Percentiles rank a stretch among this genome's conserved stretches.
phyloP scores from a whole-genome alignment of 2,888 invertebrate species.

The Microdon myrmicae region DNA sequence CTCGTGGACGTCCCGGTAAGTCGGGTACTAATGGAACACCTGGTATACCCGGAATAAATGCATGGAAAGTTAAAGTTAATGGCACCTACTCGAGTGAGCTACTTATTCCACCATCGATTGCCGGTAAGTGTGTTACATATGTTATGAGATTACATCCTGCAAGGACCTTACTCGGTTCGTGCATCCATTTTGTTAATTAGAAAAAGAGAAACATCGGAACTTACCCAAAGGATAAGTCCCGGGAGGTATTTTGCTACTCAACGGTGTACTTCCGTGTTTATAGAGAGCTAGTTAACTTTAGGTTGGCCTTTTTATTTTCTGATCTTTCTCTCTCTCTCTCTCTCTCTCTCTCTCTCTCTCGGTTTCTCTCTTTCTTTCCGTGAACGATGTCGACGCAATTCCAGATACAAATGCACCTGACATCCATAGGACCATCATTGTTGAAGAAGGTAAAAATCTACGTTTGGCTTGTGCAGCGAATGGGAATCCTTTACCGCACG shows the following conservation, averaged over 20 bases:
- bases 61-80: constrained; percentile 75
- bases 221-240: constrained; percentile 18
- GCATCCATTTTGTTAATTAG: constrained; percentile 46
- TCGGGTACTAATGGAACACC: constrained; percentile 79
- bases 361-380: not conserved
- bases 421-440: constrained; percentile 72
- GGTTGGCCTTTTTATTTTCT: constrained; percentile 1
- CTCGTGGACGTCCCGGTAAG: constrained; percentile 78
- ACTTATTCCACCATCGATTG: constrained; percentile 87
- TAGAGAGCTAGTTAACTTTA: constrained; percentile 23
- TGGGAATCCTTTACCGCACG: constrained; percentile 80
- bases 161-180: constrained; percentile 5
- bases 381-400: not conserved
- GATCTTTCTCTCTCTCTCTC: constrained; percentile 1
- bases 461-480: constrained; percentile 84
- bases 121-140: constrained; percentile 73
- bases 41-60: constrained; percentile 83
- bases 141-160: constrained; percentile 15
- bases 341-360: no score
- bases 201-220: constrained; percentile 3
- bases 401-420: constrained; percentile 61
- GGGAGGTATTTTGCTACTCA: constrained; percentile 33
- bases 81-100: constrained; percentile 73
- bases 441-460: constrained; percentile 83
- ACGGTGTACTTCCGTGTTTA: constrained; percentile 27